A percentile compares a stretch with the other conserved stretches of the same genome.
Conservation (phyloP, 1,140 invertebrate species). For the Neuroterus valhalla region DNA sequence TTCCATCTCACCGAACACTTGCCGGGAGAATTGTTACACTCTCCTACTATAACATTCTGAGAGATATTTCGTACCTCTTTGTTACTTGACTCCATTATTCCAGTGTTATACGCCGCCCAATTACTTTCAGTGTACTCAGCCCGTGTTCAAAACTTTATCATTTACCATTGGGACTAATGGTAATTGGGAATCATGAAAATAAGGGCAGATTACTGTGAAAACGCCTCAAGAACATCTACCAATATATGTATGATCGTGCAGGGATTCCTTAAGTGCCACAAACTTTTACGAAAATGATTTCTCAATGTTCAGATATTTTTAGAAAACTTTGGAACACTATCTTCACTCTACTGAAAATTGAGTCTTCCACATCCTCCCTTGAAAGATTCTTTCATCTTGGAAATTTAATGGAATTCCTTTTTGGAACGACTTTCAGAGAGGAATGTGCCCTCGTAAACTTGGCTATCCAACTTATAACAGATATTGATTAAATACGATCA, state of each 20-base stretch:
- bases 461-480: constrained; percentile 23
- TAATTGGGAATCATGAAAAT: too few relatives aligned
- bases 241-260: too few relatives aligned
- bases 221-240: too few relatives aligned
- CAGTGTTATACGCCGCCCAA: not conserved
- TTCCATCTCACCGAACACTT: constrained; percentile 27
- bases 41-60: constrained; percentile 30
- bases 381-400: not conserved
- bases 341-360: not conserved
- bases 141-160: not conserved
- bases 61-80: constrained; percentile 3
- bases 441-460: constrained; percentile 60
- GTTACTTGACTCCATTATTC: not conserved
- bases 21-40: constrained; percentile 21
- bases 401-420: constrained; percentile 53
- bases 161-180: not conserved
- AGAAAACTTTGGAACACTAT: too few relatives aligned
- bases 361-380: not conserved
- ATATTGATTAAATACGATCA: constrained; percentile 23
- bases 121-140: not conserved
- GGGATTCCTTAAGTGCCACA: too few relatives aligned
- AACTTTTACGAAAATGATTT: too few relatives aligned
- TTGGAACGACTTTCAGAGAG: constrained; percentile 43
- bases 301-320: too few relatives aligned
- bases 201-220: too few relatives aligned